Base-by-base conservation (phyloP, 2,113 vertebrate genomes). In the Microcebus tavaratra region DNA sequence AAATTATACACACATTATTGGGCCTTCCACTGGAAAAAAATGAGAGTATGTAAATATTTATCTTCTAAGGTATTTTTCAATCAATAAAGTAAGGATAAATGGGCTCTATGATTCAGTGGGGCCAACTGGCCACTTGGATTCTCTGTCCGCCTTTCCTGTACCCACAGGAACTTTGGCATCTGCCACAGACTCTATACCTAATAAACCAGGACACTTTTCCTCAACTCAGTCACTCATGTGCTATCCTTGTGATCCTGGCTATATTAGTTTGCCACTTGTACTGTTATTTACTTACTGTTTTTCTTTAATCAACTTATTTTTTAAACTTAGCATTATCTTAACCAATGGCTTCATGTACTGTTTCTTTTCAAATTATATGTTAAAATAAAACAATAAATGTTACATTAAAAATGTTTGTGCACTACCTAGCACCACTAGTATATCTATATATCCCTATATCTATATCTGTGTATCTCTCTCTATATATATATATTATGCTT, bases 11-110 rank as follows among this genome's bases (percentile, higher is more conserved):
- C 34, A 84, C 63, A 67, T 88, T 75, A 84, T 75, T 27, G 10
- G 34, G 7, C n/a, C 78, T 91, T 25, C 53, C 50, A 75, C 11
- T 70, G 65, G 55, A 93, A 90, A 57, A 87, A 87, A 76, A 36
- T 78, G 50, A 61, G 79, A 92, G 29, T 7, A 25, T 6, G 23
- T 15, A 86, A 78, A 45, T 88, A 42, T 81, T 94, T 90, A 29
- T 91, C 88, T 89, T 73, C 45, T 81, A 73, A 90, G 76, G 1
- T 87, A 50, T 61, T 95, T 92, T 95, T 68, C 36, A 85, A 85
- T 70, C 39, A 61, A 3, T 61, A 91, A 68, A 34, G 59, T 84
- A 59, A 84, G 42, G 31, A 59, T 42, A 75, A 29, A 31, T 80
- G 39, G 63, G 73, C 42, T 39, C 20, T 94, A 8, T 48, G 31